These are phyloP conservation scores for Hydrolagus affinis DNA, from an alignment of 2,113 vertebrate species.

Conservation along the genomic window DNA sequence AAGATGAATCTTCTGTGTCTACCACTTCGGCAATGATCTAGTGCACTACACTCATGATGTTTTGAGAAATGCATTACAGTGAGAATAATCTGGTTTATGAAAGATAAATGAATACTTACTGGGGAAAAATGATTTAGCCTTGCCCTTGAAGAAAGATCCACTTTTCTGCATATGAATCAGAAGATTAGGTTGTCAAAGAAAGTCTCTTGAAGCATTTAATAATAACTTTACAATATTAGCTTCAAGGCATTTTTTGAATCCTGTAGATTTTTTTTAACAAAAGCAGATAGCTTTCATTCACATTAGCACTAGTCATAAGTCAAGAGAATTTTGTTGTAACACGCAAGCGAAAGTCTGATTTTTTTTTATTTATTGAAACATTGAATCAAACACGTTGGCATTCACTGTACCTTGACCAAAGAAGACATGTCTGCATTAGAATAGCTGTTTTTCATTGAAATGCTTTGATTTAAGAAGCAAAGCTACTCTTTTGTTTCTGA, in stretches of 20 bases:
- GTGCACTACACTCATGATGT: background rate
- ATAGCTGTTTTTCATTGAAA: background rate
- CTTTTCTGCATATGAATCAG: constrained; percentile 17
- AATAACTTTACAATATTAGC: constrained; percentile 26
- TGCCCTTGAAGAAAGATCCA: constrained; percentile 25
- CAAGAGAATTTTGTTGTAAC: constrained; percentile 25
- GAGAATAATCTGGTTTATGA: background rate
- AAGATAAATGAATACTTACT: constrained; percentile 21
- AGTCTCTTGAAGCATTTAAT: constrained; percentile 20
- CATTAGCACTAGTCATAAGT: constrained; percentile 12
- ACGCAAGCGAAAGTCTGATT: background rate
- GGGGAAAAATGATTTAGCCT: constrained; percentile 19
- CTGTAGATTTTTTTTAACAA: background rate
- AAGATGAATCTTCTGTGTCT: no score
- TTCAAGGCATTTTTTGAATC: background rate
- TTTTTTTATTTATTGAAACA: background rate
- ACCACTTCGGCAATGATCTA: background rate
- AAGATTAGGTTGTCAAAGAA: constrained; percentile 12
- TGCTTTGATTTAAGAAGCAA: background rate
- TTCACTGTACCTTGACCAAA: background rate
- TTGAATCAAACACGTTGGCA: constrained; percentile 3
- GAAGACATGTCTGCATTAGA: background rate
- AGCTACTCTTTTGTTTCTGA: background rate
- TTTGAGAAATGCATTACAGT: background rate
- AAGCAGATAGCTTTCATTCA: constrained; percentile 23